Conservation (phyloP, 1,140 invertebrate genomes). For the Formica exsecta region DNA sequence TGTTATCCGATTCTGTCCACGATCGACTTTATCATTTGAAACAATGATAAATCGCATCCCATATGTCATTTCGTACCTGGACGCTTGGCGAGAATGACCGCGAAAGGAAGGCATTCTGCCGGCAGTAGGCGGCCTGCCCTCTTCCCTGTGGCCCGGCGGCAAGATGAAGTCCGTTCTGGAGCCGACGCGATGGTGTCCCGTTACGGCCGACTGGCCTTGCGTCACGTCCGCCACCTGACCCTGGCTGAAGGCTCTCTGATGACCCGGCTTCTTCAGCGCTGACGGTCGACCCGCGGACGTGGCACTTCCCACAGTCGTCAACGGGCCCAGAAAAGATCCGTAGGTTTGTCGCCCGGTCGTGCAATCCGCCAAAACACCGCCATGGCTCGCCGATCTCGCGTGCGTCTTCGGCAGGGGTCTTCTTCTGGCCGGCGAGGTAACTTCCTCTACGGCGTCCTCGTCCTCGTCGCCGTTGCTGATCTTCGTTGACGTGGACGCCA, state of each 20-base stretch:
- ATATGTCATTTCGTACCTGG: slow-evolving; percentile 78
- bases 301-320: slow-evolving; percentile 76
- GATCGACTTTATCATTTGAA: slow-evolving; percentile 6
- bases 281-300: slow-evolving; percentile 87
- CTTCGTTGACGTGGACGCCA: slow-evolving; percentile 23
- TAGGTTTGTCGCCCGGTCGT: slow-evolving; percentile 80
- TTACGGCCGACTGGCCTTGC: slow-evolving; percentile 83
- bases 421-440: slow-evolving; percentile 58
- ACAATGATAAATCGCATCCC: background rate
- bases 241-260: slow-evolving; percentile 94
- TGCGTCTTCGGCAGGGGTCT: slow-evolving; percentile 87
- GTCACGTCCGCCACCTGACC: slow-evolving; percentile 91
- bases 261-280: slow-evolving; percentile 91
- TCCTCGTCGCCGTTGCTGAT: slow-evolving; percentile 66
- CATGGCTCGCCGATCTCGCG: slow-evolving; percentile 93
- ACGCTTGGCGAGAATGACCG: slow-evolving; percentile 88
- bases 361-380: slow-evolving; percentile 87
- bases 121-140: slow-evolving; percentile 85
- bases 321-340: slow-evolving; percentile 60
- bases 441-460: slow-evolving; percentile 67
- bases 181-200: slow-evolving; percentile 92
- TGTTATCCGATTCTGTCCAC: background rate
- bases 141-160: slow-evolving; percentile 91
- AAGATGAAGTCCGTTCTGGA: slow-evolving; percentile 95
- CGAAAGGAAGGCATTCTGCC: slow-evolving; percentile 84